phyloP scores from a whole-genome alignment of 2,888 invertebrate species.

The Synanthedon formicaeformis region DNA sequence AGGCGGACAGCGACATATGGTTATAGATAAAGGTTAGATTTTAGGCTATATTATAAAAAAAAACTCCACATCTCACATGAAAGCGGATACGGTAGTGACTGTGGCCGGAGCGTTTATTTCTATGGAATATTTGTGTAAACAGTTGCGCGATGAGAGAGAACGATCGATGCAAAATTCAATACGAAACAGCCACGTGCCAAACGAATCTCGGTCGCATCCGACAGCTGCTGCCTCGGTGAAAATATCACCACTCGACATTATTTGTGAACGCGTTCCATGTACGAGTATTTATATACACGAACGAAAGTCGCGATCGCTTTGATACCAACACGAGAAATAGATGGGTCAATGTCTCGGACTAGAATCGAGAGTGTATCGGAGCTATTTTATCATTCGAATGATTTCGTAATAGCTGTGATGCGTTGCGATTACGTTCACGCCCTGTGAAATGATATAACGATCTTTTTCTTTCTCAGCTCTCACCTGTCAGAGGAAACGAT shows the following conservation, averaged over 20 bases:
- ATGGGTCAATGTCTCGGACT: slow-evolving; percentile 63
- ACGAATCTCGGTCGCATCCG: slow-evolving; percentile 37
- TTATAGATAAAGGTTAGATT: too few relatives aligned
- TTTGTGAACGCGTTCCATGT: slow-evolving; percentile 18
- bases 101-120: too few relatives aligned
- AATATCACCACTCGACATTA: slow-evolving; percentile 49
- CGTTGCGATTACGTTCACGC: background rate
- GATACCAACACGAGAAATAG: slow-evolving; percentile 31
- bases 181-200: slow-evolving; percentile 23
- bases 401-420: background rate
- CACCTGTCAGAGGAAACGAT: background rate
- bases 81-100: too few relatives aligned
- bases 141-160: background rate
- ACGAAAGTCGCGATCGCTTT: background rate
- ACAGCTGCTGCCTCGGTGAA: slow-evolving; percentile 45
- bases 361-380: slow-evolving; percentile 19
- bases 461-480: background rate
- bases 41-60: too few relatives aligned
- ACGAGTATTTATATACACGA: background rate
- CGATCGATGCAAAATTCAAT: background rate
- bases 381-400: too few relatives aligned
- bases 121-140: background rate
- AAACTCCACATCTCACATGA: too few relatives aligned
- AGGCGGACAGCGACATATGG: too few relatives aligned
- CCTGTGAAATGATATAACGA: background rate